phyloP scores from a whole-genome alignment of 2,888 invertebrate species.

The Himalopsyche anomala region DNA sequence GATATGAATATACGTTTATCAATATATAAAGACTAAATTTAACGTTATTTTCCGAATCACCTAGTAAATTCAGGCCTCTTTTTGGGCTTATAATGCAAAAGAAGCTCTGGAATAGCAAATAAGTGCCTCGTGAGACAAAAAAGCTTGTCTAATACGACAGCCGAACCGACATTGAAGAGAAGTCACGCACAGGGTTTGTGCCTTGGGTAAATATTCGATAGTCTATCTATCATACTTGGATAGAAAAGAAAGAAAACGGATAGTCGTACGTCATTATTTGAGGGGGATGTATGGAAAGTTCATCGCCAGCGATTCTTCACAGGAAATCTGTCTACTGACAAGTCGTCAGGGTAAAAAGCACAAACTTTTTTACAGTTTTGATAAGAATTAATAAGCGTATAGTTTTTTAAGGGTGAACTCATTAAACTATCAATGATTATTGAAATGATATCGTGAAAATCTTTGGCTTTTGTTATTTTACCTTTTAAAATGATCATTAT shows the following conservation, averaged over 20 bases:
- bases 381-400: no score
- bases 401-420: no score
- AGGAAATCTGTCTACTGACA: not conserved
- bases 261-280: slow-evolving; percentile 42
- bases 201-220: slow-evolving; percentile 42
- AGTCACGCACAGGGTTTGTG: slow-evolving; percentile 24
- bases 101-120: slow-evolving; percentile 36
- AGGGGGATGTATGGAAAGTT: slow-evolving; percentile 41
- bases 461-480: no score
- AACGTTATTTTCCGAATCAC: not conserved
- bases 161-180: slow-evolving; percentile 34
- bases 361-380: no score
- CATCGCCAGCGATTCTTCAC: slow-evolving; percentile 36
- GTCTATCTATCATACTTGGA: slow-evolving; percentile 40
- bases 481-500: no score
- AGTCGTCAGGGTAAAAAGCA: not conserved
- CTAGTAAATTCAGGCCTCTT: not conserved
- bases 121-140: slow-evolving; percentile 40
- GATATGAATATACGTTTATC: no score
- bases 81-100: slow-evolving; percentile 35
- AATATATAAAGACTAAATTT: no score
- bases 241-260: slow-evolving; percentile 35
- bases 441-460: no score
- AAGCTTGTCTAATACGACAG: slow-evolving; percentile 37
- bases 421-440: no score